Conservation (phyloP, 92 coral and sea anemone species). For the Anthopleura xanthogrammica region DNA sequence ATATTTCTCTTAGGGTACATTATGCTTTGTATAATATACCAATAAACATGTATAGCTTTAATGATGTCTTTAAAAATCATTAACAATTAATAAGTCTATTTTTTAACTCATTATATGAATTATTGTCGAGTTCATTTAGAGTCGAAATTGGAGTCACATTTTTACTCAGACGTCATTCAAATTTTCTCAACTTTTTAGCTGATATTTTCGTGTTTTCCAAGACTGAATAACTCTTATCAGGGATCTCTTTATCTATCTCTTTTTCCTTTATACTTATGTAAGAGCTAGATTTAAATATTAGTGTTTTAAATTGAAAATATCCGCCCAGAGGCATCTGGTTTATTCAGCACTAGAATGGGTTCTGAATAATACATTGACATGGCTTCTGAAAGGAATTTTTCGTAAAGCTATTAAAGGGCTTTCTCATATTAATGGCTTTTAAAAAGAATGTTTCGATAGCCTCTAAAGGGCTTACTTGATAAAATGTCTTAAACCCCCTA, state of each 20-base stretch:
- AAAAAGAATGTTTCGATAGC: not conserved
- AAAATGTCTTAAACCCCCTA: not conserved
- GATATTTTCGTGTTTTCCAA: not conserved
- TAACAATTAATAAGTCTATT: not conserved
- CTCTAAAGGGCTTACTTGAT: not conserved
- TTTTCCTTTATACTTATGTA: slow-evolving; percentile 8
- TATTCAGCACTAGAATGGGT: not conserved
- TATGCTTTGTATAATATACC: not conserved
- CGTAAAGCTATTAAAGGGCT: slow-evolving; percentile 8
- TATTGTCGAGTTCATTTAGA: not conserved
- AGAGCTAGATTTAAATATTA: slow-evolving; percentile 15
- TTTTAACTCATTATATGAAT: not conserved
- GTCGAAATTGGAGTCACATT: not conserved
- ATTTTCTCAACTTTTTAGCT: not conserved
- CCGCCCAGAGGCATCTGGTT: slow-evolving; percentile 25
- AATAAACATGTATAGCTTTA: not conserved
- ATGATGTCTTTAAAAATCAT: not conserved
- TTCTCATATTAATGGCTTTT: slow-evolving; percentile 13
- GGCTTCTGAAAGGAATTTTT: slow-evolving; percentile 6
- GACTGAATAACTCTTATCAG: slow-evolving; percentile 6
- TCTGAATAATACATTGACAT: not conserved
- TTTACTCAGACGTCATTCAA: not conserved
- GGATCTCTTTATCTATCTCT: not conserved
- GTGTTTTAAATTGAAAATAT: slow-evolving; percentile 13
- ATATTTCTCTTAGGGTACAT: no score